Conservation (phyloP, 2,888 invertebrate genomes). For the Caenorhabditis auriculariae region DNA sequence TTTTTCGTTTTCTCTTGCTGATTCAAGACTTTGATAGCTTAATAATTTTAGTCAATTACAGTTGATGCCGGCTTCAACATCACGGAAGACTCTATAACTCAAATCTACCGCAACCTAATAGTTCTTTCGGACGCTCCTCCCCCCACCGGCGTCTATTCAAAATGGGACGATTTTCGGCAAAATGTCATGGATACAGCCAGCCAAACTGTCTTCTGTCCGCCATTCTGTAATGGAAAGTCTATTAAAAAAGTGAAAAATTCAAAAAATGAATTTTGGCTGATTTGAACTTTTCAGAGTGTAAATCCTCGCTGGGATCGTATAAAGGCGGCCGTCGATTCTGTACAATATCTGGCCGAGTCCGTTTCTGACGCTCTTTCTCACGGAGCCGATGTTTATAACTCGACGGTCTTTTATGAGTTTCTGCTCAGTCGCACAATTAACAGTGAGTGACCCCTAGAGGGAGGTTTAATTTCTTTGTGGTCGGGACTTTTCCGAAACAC, state of each 20-base stretch:
- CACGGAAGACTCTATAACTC: slow-evolving; percentile 24
- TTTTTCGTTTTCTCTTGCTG: too few species aligned
- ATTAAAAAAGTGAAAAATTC: neutral
- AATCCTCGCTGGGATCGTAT: slow-evolving; percentile 24
- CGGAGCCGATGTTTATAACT: slow-evolving; percentile 19
- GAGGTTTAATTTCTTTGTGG: too few species aligned
- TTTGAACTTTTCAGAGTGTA: slow-evolving; percentile 13
- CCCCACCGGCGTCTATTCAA: slow-evolving; percentile 13
- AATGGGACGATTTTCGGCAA: slow-evolving; percentile 12
- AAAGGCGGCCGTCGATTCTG: slow-evolving; percentile 16
- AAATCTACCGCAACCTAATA: slow-evolving; percentile 30
- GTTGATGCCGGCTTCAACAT: slow-evolving; percentile 21
- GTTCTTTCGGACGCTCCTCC: slow-evolving; percentile 33
- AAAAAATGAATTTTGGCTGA: too few species aligned
- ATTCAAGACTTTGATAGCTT: too few species aligned
- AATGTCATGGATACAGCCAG: slow-evolving; percentile 1
- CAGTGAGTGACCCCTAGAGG: slow-evolving; percentile 14
- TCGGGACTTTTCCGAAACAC: too few species aligned
- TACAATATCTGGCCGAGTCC: slow-evolving; percentile 20
- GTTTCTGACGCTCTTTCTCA: slow-evolving; percentile 17
- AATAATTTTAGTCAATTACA: slow-evolving; percentile 3
- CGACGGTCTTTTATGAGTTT: slow-evolving; percentile 18
- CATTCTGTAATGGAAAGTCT: slow-evolving; percentile 12
- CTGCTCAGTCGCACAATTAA: slow-evolving; percentile 18
- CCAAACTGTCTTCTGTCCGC: slow-evolving; percentile 10